Base-by-base conservation (phyloP, 2,888 invertebrate species). In the Buathra laborator region DNA sequence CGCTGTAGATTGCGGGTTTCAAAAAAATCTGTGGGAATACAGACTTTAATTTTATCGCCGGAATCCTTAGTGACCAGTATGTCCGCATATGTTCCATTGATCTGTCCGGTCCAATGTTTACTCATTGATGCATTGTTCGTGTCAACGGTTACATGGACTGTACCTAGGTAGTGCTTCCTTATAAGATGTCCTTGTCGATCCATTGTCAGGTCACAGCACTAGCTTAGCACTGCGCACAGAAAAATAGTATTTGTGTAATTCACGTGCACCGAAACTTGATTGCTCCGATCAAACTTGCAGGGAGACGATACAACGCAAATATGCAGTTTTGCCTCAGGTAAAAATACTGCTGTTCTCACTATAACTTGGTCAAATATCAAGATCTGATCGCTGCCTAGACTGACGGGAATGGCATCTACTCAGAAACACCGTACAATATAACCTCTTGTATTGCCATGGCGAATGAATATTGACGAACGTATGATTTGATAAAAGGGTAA, bases 11-110 rank as follows among this genome's bases (percentile, higher is more conserved):
- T 10, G 59, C 12, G 68, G n/a, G 19, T 46, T 16, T 24, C 19
- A 19, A 19, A 14, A 68, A 44, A 32, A 5, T 66, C 37, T 37
- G 37, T 37, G n/a, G n/a, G n/a, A n/a, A 37, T 0, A 92, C 93
- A 93, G 82, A 93, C 90, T 90, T 94, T 92, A 72, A 92, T 90
- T 85, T 92, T 88, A 74, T 93, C 19, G 1, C 19, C 91, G 81
- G 92, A 91, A 67, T 93, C 93, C 87, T 92, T 92, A 89, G 94
- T 94, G 86, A 95, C 86, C 83, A 94, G 92, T 88, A 95, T 94
- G 93, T 95, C 95, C 68, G 91, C 89, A 86, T 94, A 94, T 51
- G 90, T 90, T 77, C 92, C 92, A 44, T 91, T 92, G 86, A 85
- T 85, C 72, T n/a, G n/a, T n/a, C n/a, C n/a, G n/a, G 91, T 48